Conservation (phyloP, 2,888 invertebrate genomes). For the Clivina fossor region DNA sequence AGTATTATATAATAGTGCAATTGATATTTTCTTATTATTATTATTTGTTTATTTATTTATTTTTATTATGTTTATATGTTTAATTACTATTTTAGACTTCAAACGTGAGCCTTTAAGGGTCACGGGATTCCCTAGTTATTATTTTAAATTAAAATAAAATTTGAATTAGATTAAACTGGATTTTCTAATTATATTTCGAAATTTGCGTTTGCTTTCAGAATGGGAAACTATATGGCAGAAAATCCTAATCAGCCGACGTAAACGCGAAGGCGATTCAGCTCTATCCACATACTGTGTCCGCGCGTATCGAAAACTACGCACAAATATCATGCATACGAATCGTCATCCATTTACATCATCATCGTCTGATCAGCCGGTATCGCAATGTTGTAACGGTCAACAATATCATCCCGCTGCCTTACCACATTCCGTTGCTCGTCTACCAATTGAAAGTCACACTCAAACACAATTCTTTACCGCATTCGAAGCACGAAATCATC, state of each 20-base stretch:
- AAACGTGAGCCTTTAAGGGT: too few species aligned
- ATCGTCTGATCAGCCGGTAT: not conserved
- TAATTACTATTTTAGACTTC: too few species aligned
- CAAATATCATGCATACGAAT: slow-evolving; percentile 9
- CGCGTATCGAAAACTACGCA: slow-evolving; percentile 41
- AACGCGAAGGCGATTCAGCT: slow-evolving; percentile 56
- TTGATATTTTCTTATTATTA: too few species aligned
- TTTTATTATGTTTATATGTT: slow-evolving; percentile 16
- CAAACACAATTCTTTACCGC: slow-evolving; percentile 19
- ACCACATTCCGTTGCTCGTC: slow-evolving; percentile 16
- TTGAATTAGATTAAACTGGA: too few species aligned
- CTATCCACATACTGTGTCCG: slow-evolving; percentile 55
- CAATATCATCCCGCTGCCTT: slow-evolving; percentile 15
- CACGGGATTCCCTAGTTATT: too few species aligned
- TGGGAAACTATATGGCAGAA: slow-evolving; percentile 66
- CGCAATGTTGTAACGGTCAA: slow-evolving; percentile 14
- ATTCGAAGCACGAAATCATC: not conserved
- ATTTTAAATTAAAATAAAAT: too few species aligned
- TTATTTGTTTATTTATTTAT: too few species aligned
- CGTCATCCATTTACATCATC: too few species aligned
- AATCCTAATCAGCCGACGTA: slow-evolving; percentile 64
- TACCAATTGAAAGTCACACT: slow-evolving; percentile 24
- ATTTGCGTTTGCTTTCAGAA: slow-evolving; percentile 43
- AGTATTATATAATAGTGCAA: too few species aligned
- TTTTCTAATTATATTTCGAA: not conserved